Evolutionary conservation across 2,797 vertebrate species (phyloP).

Genomic region (Amblyraja radiata): DNA sequence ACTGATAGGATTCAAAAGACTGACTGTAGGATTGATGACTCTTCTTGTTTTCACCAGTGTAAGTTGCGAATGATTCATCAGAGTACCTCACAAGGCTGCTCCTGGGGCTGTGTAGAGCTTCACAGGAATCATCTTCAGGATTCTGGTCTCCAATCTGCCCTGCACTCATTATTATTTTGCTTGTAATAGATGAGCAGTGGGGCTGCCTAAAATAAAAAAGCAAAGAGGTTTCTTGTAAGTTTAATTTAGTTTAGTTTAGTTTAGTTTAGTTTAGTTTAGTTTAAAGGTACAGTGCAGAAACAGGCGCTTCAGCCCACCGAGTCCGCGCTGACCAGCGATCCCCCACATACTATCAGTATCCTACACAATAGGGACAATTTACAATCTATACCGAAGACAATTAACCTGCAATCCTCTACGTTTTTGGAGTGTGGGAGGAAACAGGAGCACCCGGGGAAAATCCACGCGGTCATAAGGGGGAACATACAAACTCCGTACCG

Average conservation of each 20-base stretch:
- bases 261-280: background rate
- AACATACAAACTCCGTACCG: too few species aligned
- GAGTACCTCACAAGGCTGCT: slow-evolving; percentile 20
- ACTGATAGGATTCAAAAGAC: background rate
- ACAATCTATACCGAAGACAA: too few species aligned
- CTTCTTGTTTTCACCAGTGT: slow-evolving; percentile 34
- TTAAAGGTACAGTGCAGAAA: too few species aligned
- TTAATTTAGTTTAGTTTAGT: too few species aligned
- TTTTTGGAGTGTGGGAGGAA: too few species aligned
- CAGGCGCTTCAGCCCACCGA: too few species aligned
- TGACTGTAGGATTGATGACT: slow-evolving; percentile 15
- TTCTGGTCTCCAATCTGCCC: background rate
- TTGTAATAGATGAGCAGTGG: background rate
- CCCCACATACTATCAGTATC: too few species aligned
- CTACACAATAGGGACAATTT: too few species aligned
- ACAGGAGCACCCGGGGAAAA: too few species aligned
- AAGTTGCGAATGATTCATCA: slow-evolving; percentile 44
- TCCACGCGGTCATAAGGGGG: too few species aligned
- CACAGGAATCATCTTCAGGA: background rate
- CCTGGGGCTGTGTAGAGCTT: slow-evolving; percentile 30
- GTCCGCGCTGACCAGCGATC: too few species aligned
- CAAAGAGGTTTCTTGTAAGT: background rate
- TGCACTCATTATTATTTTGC: background rate
- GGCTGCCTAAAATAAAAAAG: background rate
- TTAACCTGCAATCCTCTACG: too few species aligned